phyloP scores from a whole-genome alignment of 2,888 invertebrate species.

The Heliconius charithonia region DNA sequence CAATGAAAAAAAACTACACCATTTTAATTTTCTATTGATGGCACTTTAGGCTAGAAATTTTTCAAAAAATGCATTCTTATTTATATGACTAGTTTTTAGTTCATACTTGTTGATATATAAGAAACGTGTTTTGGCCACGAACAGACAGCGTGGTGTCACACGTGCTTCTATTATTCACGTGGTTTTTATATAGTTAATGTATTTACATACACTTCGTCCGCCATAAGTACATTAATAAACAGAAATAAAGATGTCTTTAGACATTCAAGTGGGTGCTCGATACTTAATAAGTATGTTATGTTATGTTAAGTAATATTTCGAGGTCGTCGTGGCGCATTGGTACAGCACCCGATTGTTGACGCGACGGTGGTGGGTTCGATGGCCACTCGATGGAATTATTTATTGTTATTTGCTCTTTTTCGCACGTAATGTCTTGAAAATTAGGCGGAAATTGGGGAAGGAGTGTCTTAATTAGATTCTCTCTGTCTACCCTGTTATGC shows the following conservation, averaged over 20 bases:
- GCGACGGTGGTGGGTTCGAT: not conserved
- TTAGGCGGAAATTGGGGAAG: no score
- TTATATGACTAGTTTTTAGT: not conserved
- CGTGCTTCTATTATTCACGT: constrained; percentile 19
- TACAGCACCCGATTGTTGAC: not conserved
- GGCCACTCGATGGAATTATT: not conserved
- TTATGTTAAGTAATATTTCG: not conserved
- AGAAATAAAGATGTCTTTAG: not conserved
- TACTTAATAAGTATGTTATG: not conserved
- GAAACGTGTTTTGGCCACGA: constrained; percentile 19
- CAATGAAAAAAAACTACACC: no score
- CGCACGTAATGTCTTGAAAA: no score
- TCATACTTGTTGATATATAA: constrained; percentile 9
- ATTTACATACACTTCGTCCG: constrained; percentile 6
- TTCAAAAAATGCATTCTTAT: not conserved
- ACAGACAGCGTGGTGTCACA: constrained; percentile 24
- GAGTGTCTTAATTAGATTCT: no score
- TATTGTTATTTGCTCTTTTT: no score
- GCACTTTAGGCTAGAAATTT: not conserved
- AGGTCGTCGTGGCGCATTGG: not conserved
- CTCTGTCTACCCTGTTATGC: no score
- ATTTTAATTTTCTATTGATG: no score
- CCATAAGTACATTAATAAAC: not conserved
- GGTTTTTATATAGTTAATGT: constrained; percentile 9
- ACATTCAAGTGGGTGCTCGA: not conserved